Base-by-base conservation (phyloP, 2,113 vertebrate species). In the Salvelinus fontinalis region DNA sequence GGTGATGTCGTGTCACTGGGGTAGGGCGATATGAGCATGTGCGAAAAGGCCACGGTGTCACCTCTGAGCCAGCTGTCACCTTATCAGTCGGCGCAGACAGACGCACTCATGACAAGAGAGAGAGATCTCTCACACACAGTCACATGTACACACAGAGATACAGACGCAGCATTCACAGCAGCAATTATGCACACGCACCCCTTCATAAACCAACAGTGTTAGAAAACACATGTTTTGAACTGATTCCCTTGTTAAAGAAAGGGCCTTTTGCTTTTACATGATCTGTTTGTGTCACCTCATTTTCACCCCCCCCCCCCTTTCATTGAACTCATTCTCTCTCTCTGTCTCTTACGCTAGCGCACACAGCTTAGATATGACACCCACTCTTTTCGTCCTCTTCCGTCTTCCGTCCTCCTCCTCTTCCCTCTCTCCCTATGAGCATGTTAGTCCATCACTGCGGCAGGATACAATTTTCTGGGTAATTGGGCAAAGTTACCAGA, bases 391-490 rank as follows among this genome's bases (percentile, higher is more conserved):
- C 65, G 12, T 3, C 44, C 68, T 24, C 68, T 39, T 49, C n/a
- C 39, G 16, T 27, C 24, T 27, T 66, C n/a, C 31, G 31, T 34
- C 14, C 26, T n/a, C 18, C 20, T 22, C 34, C 18, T 1, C 20
- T n/a, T 73, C 54, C 4, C 3, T 59, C 70, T 54, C 22, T 71
- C 27, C 75, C 9, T 67, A 29, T 54, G 29, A 51, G 76, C 24
- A 39, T 70, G 77, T 72, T 54, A 73, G 73, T 62, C 68, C 68
- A 24, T 70, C 39, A 22, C 20, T 26, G 68, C 20, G 22, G 12
- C 29, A 49, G 68, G 44, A 49, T 49, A 3, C 44, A 6, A 29
- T 49, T 70, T 49, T 49, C n/a, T 49, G 68, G 68, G n/a, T 70
- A 49, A 70, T 70, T 70, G 44, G 68, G 68, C 67, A 12, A 44